Evolutionary conservation across 2,113 vertebrate genomes (phyloP).

Genomic region (Synchiropus splendidus): DNA sequence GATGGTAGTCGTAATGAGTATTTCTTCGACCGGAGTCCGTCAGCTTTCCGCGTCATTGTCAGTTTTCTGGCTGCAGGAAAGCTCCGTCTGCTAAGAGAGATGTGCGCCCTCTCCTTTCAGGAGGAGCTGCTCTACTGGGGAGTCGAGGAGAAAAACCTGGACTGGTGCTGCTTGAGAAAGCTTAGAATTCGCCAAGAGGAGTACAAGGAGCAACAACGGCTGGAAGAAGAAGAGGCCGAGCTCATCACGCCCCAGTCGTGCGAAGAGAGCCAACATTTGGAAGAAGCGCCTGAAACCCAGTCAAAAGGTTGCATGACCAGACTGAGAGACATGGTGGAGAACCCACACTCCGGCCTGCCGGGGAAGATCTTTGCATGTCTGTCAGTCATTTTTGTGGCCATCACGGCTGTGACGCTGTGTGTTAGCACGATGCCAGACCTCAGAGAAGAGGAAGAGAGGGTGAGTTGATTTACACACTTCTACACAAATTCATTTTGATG

Average conservation of each 20-base stretch:
- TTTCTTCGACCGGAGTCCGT: constrained; percentile 94
- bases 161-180: constrained; percentile 88
- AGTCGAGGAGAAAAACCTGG: constrained; percentile 83
- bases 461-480: constrained; percentile 56
- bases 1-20: constrained; percentile 88
- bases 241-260: constrained; percentile 43
- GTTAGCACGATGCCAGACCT: constrained; percentile 96
- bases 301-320: constrained; percentile 67
- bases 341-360: constrained; percentile 85
- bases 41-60: constrained; percentile 88
- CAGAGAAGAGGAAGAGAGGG: constrained; percentile 87
- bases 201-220: constrained; percentile 71
- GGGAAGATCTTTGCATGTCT: constrained; percentile 94
- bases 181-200: constrained; percentile 82
- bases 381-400: constrained; percentile 86
- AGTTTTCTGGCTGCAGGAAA: constrained; percentile 88
- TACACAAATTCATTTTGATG: neutral
- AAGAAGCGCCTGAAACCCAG: constrained; percentile 38
- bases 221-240: constrained; percentile 65
- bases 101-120: constrained; percentile 91
- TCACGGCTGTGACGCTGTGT: constrained; percentile 90
- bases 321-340: constrained; percentile 90
- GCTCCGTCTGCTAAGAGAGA: constrained; percentile 84
- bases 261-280: constrained; percentile 49
- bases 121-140: constrained; percentile 97